Evolutionary conservation across 2,113 vertebrate genomes (phyloP), one percentile per base, ranked within the genome.

Genomic region (Sciurus niger): DNA sequence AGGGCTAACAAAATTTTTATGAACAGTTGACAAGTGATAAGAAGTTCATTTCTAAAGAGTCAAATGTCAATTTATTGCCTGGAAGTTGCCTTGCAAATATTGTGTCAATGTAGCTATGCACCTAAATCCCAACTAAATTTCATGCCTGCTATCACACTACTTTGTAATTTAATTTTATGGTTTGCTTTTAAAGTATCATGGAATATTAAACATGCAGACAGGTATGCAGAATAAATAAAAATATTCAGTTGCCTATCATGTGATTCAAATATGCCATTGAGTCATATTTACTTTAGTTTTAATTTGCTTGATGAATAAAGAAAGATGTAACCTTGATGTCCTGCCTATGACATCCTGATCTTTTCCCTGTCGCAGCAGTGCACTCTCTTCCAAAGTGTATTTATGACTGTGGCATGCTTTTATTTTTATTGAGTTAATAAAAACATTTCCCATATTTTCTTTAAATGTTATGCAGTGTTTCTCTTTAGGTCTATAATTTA

Each of bases 231-330:
- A 83, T 76, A 89, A 67, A 20, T 40, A 76, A 77, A 83, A 17
- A 68, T 10, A 53, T 84, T 86, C 24, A 87, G 30, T 72, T 30
- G 76, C 1, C 4, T 8, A 46, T 55, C 6, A 70, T 84, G 16
- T 6, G 20, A 4, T 43, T 92, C 43, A 84, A 84, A 84, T 74
- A 63, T 72, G 67, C 63, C 4, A 30, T 46, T 83, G 51, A 58
- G 74, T 4, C 65, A 84, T 63, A 48, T 53, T 90, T 80, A 16
- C 40, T 63, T 90, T 86, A 70, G 32, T 91, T 84, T 78, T 84
- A 30, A 70, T 93, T 86, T 60, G 28, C 6, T 95, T 95, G 34
- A 89, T 51, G 34, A 78, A 74, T 60, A 92, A 85, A 91, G 83
- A 3, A 30, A 73, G 18, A 67, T 6, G 67, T 46, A 58, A 55